A percentile compares a stretch with the other conserved stretches of the same genome.
phyloP scores from a whole-genome alignment of 2,113 vertebrate species.

The Chrysemys picta region DNA sequence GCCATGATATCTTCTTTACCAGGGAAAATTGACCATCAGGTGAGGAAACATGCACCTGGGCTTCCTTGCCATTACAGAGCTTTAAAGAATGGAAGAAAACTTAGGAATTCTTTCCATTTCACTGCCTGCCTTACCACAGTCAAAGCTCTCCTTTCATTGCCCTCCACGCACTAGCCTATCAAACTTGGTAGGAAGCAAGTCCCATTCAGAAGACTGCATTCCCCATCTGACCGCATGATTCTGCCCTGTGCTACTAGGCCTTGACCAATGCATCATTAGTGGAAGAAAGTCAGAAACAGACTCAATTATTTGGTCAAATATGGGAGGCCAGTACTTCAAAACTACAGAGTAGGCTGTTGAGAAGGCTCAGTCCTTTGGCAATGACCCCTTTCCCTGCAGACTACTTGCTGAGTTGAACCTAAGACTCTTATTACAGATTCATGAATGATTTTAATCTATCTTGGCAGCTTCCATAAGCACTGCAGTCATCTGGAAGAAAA shows the following conservation, averaged over 20 bases:
- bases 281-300: conserved; percentile 75
- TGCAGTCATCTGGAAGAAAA: conserved; percentile 67
- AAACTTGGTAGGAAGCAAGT: background rate
- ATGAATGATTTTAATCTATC: conserved; percentile 79
- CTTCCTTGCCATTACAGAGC: background rate
- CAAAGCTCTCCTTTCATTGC: background rate
- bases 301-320: conserved; percentile 64
- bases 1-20: background rate
- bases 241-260: conserved; percentile 45
- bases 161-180: background rate
- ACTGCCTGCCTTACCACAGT: background rate
- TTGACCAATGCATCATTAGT: conserved; percentile 73
- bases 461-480: conserved; percentile 77
- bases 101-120: background rate
- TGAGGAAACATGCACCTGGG: background rate
- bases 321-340: conserved; percentile 39
- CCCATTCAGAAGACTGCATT: conserved; percentile 20
- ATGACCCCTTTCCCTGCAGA: conserved; percentile 38
- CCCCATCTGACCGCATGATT: conserved; percentile 58
- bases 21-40: background rate
- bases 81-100: background rate
- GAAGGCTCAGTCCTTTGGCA: conserved; percentile 73
- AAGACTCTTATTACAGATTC: conserved; percentile 74
- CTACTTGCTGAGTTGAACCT: conserved; percentile 64
- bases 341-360: conserved; percentile 47